phyloP scores from a whole-genome alignment of 2,797 vertebrate genomes.

The Chloroceryle inda region DNA sequence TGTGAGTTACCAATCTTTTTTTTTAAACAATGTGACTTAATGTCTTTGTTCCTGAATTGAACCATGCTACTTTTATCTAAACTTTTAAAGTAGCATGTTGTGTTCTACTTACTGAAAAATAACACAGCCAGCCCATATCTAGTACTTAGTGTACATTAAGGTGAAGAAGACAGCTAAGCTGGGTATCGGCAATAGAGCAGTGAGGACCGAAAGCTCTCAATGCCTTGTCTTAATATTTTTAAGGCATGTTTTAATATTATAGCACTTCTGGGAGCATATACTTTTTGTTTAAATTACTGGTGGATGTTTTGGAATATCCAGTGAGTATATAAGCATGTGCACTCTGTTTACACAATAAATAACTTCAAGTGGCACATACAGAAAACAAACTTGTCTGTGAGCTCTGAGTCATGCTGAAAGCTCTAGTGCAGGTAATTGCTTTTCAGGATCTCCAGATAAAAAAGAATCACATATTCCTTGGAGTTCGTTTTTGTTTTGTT shows the following conservation, averaged over 20 bases:
- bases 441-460: constrained; percentile 10
- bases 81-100: not conserved
- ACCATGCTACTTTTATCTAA: not conserved
- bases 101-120: not conserved
- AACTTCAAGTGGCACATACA: not conserved
- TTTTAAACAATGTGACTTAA: not conserved
- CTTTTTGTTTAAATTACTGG: not conserved
- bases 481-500: not conserved
- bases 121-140: not conserved
- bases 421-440: not conserved
- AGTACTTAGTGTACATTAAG: not conserved
- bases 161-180: not conserved
- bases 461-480: not conserved
- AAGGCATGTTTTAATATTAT: not conserved
- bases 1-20: not conserved
- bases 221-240: not conserved
- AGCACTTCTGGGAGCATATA: not conserved
- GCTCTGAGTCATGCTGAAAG: not conserved
- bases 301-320: not conserved
- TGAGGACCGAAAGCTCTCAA: not conserved
- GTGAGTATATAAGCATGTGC: not conserved
- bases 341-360: not conserved
- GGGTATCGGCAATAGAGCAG: not conserved
- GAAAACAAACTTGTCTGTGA: not conserved
- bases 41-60: not conserved